Conservation (phyloP, 2,113 vertebrate species). For the Thunnus thynnus region DNA sequence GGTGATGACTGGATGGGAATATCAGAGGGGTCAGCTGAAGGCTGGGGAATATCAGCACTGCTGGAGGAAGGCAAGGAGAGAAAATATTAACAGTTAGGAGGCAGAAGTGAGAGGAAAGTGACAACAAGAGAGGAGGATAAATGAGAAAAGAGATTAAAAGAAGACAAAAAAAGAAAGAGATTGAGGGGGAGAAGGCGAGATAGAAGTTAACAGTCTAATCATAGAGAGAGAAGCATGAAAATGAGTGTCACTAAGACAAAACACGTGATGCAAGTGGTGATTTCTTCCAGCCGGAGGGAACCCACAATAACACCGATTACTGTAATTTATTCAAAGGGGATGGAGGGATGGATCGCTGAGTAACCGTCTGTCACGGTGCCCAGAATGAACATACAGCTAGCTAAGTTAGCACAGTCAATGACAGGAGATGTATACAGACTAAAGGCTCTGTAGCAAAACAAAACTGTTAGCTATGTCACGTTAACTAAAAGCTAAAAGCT, state of each 20-base stretch:
- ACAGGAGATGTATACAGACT: not conserved
- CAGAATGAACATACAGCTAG: not conserved
- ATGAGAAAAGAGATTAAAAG: too few species aligned
- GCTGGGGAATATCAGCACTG: slow-evolving; percentile 4
- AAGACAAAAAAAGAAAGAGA: too few species aligned
- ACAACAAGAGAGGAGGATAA: too few species aligned
- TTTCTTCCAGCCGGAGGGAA: not conserved
- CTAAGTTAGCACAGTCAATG: not conserved
- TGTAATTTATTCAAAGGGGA: too few species aligned
- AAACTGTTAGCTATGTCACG: not conserved
- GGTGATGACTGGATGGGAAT: slow-evolving; percentile 22
- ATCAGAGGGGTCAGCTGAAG: not conserved
- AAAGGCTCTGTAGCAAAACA: not conserved
- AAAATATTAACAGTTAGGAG: not conserved
- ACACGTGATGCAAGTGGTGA: too few species aligned
- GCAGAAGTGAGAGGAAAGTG: not conserved
- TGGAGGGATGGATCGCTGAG: too few species aligned
- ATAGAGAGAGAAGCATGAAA: not conserved
- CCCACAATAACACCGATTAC: too few species aligned
- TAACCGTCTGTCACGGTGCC: not conserved
- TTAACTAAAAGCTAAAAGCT: not conserved
- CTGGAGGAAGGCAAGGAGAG: not conserved
- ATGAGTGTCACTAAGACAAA: not conserved
- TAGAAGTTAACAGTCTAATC: not conserved
- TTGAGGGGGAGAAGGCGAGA: not conserved